Evolutionary conservation across 1,140 invertebrate genomes (phyloP).

Genomic region (Bicyclus anynana): DNA sequence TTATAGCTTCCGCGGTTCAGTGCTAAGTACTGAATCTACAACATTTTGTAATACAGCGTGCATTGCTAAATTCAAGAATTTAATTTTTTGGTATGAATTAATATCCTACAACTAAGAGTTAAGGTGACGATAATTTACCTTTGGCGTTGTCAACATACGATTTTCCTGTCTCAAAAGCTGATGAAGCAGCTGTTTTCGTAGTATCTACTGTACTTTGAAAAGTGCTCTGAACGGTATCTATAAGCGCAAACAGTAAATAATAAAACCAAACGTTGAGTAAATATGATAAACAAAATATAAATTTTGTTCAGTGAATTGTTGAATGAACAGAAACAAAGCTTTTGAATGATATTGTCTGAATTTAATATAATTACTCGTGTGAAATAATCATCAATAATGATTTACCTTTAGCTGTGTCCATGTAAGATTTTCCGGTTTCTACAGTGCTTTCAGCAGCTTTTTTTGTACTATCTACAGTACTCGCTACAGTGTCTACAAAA

Average conservation of each 20-base stretch:
- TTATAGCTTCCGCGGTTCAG: too few species aligned
- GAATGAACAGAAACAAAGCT: slow-evolving; percentile 2
- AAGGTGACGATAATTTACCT: slow-evolving; percentile 16
- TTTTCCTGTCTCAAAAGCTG: slow-evolving; percentile 52
- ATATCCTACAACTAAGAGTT: not conserved
- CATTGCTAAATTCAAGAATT: too few species aligned
- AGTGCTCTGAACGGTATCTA: slow-evolving; percentile 49
- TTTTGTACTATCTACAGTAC: slow-evolving; percentile 62
- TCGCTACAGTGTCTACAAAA: slow-evolving; percentile 54
- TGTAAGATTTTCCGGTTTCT: slow-evolving; percentile 55
- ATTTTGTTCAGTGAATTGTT: not conserved
- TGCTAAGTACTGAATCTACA: slow-evolving; percentile 35
- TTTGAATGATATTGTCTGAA: not conserved
- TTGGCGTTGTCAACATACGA: slow-evolving; percentile 50
- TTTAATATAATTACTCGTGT: too few species aligned
- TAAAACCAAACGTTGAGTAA: not conserved
- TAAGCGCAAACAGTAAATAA: slow-evolving; percentile 5
- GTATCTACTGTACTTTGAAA: slow-evolving; percentile 52
- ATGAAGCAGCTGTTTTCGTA: slow-evolving; percentile 53
- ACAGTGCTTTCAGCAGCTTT: slow-evolving; percentile 51
- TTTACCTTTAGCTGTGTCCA: slow-evolving; percentile 47
- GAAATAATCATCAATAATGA: not conserved
- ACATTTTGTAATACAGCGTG: too few species aligned
- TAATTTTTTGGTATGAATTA: too few species aligned
- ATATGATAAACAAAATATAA: not conserved